Base-by-base conservation (phyloP, 2,113 vertebrate genomes). In the Sander vitreus region DNA sequence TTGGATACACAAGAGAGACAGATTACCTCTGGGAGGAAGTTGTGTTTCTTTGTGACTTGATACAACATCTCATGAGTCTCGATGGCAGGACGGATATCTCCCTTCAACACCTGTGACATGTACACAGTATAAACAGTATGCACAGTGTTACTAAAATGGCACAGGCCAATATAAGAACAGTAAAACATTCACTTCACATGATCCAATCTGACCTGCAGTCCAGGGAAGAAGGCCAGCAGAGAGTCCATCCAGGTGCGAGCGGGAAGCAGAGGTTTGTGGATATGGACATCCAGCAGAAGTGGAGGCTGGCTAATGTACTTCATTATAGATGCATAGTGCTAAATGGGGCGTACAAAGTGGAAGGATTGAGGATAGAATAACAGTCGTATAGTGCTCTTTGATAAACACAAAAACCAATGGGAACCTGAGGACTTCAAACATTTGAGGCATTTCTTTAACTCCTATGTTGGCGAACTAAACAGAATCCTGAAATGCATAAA, bases 271-370 rank as follows among this genome's bases (percentile, higher is more conserved):
- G 98, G 98, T 88, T 99, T 99, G 93, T 99, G 98, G 86, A 99
- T 99, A 68, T 99, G 98, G 59, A 99, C 98, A 54, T 99, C 98
- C 16, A 99, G 96, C 13, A 99, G 95, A 69, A 99, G 96, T 25
- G 98, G 98, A 0, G 98, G 98, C 88, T 99, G 98, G 85, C 98
- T 99, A 64, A 99, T 99, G 82, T 99, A 99, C 77, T 98, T 97
- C 98, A 99, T 99, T 85, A 99, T 99, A 85, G 98, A 98, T 83
- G 98, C 97, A 0, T 99, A 99, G 93, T 99, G 98, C 98, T 99
- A 60, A 68, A 84, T 16, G 21, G 39, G 39, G 67, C 33, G 76
- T 5, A 48, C 25, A 78, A 53, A 81, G 25, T 23, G 25, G 3
- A 65, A n/a, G 1, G 23, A 73, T 23, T 53, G 18, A 69, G 23